phyloP scores from a whole-genome alignment of 1,140 invertebrate genomes.

The Ruditapes philippinarum region DNA sequence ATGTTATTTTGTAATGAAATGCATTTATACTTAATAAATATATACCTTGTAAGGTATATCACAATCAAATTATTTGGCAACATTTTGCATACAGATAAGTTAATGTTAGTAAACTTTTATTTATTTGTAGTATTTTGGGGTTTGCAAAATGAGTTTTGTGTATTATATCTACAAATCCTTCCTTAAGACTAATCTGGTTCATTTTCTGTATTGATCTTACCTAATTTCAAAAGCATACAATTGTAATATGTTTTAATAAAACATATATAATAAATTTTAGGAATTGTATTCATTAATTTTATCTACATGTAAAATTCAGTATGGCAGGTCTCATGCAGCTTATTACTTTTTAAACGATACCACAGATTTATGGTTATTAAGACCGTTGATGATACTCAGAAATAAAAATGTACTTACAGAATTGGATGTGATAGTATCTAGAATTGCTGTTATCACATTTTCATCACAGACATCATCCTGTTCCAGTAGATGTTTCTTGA shows the following conservation, averaged over 20 bases:
- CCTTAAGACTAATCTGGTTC: slow-evolving; percentile 10
- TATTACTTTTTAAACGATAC: no score
- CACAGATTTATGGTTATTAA: no score
- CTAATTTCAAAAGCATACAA: slow-evolving; percentile 26
- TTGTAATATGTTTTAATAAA: slow-evolving; percentile 3
- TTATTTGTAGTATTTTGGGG: background rate
- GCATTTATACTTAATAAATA: no score
- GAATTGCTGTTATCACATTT: slow-evolving; percentile 24
- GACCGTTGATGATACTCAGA: slow-evolving; percentile 9
- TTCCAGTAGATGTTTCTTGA: slow-evolving; percentile 16
- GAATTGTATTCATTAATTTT: no score
- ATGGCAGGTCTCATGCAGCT: no score
- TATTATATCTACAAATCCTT: slow-evolving; percentile 19
- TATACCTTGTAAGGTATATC: no score
- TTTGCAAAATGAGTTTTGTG: slow-evolving; percentile 2
- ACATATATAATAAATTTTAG: background rate
- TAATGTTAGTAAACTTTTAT: background rate
- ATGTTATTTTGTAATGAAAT: no score
- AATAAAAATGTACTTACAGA: slow-evolving; percentile 25
- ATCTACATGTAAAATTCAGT: no score
- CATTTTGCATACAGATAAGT: slow-evolving; percentile 10
- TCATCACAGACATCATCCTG: slow-evolving; percentile 15
- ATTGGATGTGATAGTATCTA: slow-evolving; percentile 26
- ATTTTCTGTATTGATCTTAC: slow-evolving; percentile 5
- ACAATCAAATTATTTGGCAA: no score